Conservation (phyloP, 2,888 invertebrate genomes). For the Chrysodeixis includens region DNA sequence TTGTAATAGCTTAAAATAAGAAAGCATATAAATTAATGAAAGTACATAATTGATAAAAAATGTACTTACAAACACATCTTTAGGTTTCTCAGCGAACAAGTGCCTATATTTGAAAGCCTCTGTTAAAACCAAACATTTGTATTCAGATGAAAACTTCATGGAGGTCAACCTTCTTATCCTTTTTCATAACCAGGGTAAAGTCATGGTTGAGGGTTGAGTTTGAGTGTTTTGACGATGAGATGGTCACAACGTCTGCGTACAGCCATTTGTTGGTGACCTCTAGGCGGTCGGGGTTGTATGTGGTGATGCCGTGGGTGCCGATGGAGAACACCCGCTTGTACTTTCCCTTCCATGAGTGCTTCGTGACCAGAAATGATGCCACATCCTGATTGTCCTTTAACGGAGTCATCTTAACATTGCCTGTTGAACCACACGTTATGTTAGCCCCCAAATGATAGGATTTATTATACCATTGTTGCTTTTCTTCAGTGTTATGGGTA, state of each 20-base stretch:
- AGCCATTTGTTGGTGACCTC: slow-evolving; percentile 97
- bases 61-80: slow-evolving; percentile 92
- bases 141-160: slow-evolving; percentile 99
- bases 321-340: slow-evolving; percentile 99
- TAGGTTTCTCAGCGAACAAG: slow-evolving; percentile 94
- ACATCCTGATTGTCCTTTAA: slow-evolving; percentile 98
- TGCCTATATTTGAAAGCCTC: slow-evolving; percentile 95
- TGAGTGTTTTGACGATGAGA: slow-evolving; percentile 90
- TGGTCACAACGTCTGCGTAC: slow-evolving; percentile 94
- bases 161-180: slow-evolving; percentile 97
- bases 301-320: slow-evolving; percentile 98
- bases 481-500: too few relatives aligned
- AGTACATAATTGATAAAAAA: not conserved
- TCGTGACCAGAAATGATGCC: slow-evolving; percentile 98
- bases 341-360: slow-evolving; percentile 99
- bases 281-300: slow-evolving; percentile 94
- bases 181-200: slow-evolving; percentile 95
- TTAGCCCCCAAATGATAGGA: too few relatives aligned
- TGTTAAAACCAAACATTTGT: slow-evolving; percentile 96
- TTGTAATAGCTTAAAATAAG: not conserved
- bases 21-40: not conserved
- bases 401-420: slow-evolving; percentile 93
- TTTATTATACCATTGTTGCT: too few relatives aligned
- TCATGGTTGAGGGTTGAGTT: slow-evolving; percentile 90
- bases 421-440: slow-evolving; percentile 61